Evolutionary conservation across 2,113 vertebrate genomes (phyloP), one percentile per base, ranked within the genome.

Genomic region (Anolis sagrei): DNA sequence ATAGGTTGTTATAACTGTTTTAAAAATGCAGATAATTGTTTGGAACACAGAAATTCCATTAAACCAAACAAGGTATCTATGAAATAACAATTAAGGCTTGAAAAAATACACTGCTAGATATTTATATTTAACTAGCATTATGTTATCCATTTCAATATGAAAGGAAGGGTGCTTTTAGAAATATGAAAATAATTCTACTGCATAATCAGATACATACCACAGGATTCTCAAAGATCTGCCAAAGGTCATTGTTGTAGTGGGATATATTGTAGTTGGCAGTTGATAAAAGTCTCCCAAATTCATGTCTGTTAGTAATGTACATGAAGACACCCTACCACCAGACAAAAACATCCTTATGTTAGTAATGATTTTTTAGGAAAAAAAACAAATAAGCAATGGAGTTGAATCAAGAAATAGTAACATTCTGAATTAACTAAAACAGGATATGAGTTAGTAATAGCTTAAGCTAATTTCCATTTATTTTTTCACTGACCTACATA

Each of bases 161-260:
- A 70, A 25, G 6, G 27, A 34, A 34, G 44, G 32, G 23, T 62
- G 16, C 8, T 14, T 61, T 62, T 23, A 48, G 34, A 36, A 2
- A 29, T 34, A 4, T 77, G 84, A 62, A 61, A 83, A 69, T 11
- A 51, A 78, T 62, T 74, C 48, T 88, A 2, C 72, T 49, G 4
- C 91, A 44, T 49, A 88, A 32, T 81, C 16, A 87, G 79, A 91
- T 92, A 97, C 98, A 93, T 97, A 99, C 99, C 98, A 97, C 93
- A n/a, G 98, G 98, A 95, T 99, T 99, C 96, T 99, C 97, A 96
- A 98, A 99, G 91, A 99, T 98, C 95, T 99, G 98, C 99, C 99
- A 99, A 89, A 99, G 96, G 93, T 99, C 98, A 77, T 96, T 98
- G 96, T 99, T 98, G 93, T 97, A 97, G 94, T 98, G 98, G 70